Conservation (phyloP, 2,888 invertebrate genomes). For the Ariolimax columbianus region DNA sequence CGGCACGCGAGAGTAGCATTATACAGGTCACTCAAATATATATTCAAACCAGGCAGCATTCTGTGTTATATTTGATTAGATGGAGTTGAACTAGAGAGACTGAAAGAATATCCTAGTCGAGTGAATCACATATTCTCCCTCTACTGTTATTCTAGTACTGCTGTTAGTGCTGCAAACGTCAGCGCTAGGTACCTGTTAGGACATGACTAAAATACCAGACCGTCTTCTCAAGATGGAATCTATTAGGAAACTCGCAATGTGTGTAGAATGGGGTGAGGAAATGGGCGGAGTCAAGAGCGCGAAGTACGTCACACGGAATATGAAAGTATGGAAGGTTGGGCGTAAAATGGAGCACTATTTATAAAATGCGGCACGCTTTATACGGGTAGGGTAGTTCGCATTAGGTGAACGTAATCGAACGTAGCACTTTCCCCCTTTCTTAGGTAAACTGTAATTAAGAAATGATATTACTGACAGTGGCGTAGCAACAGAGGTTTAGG, state of each 20-base stretch:
- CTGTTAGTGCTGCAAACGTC: too few species aligned
- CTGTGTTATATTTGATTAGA: neutral
- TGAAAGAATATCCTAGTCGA: too few species aligned
- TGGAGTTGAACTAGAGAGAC: neutral
- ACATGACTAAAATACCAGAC: neutral
- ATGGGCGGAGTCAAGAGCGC: neutral
- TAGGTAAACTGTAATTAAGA: too few species aligned
- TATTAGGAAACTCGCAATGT: neutral
- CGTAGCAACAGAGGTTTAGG: too few species aligned
- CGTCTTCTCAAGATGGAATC: neutral
- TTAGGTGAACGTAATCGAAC: too few species aligned
- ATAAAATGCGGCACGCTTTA: too few species aligned
- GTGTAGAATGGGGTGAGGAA: neutral
- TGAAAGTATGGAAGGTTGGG: neutral
- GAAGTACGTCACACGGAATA: constrained; percentile 7
- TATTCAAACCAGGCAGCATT: neutral
- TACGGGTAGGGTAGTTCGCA: too few species aligned
- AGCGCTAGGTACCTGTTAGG: neutral
- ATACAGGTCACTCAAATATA: neutral
- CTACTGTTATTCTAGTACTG: too few species aligned
- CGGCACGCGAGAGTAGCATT: neutral
- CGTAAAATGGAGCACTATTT: neutral
- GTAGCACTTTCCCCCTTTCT: too few species aligned
- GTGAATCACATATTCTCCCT: too few species aligned
- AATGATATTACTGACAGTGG: too few species aligned